These are phyloP conservation scores for Cliona cf. orientalis DNA, from an alignment of 37 sponge, comb jelly and placozoan species.

Conservation along the genomic window DNA sequence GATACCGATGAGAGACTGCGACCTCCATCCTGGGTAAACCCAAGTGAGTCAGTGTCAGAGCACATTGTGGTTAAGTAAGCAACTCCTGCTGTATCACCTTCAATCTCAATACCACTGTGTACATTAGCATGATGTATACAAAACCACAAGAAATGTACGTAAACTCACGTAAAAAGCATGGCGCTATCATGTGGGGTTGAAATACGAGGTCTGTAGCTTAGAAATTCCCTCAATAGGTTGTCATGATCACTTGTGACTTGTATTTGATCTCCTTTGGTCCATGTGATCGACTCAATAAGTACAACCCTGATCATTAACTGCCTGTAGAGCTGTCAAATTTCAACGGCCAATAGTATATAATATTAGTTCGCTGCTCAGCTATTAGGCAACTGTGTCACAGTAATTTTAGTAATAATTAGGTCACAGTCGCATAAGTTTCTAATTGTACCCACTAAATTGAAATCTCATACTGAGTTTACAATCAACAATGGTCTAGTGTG, in stretches of 20 bases:
- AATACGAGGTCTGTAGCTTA: slow-evolving; percentile 11
- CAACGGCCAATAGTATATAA: too few species aligned
- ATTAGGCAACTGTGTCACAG: too few species aligned
- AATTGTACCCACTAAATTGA: too few species aligned
- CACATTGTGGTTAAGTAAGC: slow-evolving; percentile 51
- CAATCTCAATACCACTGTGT: slow-evolving; percentile 42
- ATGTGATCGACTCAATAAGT: slow-evolving; percentile 53
- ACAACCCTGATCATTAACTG: slow-evolving; percentile 52
- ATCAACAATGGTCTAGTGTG: too few species aligned
- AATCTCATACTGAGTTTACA: too few species aligned
- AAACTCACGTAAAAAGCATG: slow-evolving; percentile 58
- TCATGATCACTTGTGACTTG: slow-evolving; percentile 23
- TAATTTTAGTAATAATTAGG: too few species aligned
- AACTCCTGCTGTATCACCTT: slow-evolving; percentile 22
- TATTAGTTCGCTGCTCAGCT: too few species aligned
- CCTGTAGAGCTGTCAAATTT: slow-evolving; percentile 48
- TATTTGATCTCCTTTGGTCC: slow-evolving; percentile 50
- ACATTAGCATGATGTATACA: too few species aligned
- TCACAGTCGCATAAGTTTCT: too few species aligned
- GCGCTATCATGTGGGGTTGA: slow-evolving; percentile 51
- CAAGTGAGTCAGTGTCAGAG: not conserved
- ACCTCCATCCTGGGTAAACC: slow-evolving; percentile 26
- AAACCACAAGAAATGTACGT: too few species aligned
- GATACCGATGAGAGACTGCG: slow-evolving; percentile 3
- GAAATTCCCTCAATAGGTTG: slow-evolving; percentile 14